These are phyloP conservation scores for Silvanus unidentatus DNA, from an alignment of 2,888 invertebrate species.

Conservation along the genomic window DNA sequence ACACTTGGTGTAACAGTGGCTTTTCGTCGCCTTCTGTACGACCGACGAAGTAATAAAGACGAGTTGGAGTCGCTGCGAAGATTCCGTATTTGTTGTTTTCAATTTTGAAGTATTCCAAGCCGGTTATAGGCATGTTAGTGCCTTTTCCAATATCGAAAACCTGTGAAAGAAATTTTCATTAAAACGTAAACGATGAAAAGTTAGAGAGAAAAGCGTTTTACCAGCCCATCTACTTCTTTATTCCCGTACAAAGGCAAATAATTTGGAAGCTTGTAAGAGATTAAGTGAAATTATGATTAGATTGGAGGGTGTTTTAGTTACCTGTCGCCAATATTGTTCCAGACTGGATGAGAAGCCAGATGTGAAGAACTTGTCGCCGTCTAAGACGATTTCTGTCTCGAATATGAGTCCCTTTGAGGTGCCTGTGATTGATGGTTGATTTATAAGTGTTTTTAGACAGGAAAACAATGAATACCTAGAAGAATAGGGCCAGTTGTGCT, in stretches of 20 bases:
- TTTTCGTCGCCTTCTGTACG: conserved; percentile 70
- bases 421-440: conserved; percentile 54
- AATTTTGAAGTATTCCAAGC: conserved; percentile 74
- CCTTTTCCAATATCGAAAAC: conserved; percentile 84
- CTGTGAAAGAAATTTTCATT: conserved; percentile 47
- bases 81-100: conserved; percentile 72
- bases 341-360: conserved; percentile 59
- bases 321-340: conserved; percentile 78
- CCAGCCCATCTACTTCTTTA: conserved; percentile 71
- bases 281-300: conserved; percentile 18
- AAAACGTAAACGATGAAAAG: background rate
- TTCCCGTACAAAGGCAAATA: conserved; percentile 68
- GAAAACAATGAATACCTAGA: conserved; percentile 42
- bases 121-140: conserved; percentile 74
- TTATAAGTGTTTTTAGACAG: conserved; percentile 50
- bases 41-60: conserved; percentile 85
- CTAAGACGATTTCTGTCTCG: conserved; percentile 79
- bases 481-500: conserved; percentile 76
- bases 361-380: conserved; percentile 78
- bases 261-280: conserved; percentile 61
- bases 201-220: conserved; percentile 41
- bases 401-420: conserved; percentile 86
- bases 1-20: conserved; percentile 72
- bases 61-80: conserved; percentile 75
- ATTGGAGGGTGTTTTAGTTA: conserved; percentile 34